Evolutionary conservation across 2,113 vertebrate genomes (phyloP).

Genomic region (Xyliphius kryptos): DNA sequence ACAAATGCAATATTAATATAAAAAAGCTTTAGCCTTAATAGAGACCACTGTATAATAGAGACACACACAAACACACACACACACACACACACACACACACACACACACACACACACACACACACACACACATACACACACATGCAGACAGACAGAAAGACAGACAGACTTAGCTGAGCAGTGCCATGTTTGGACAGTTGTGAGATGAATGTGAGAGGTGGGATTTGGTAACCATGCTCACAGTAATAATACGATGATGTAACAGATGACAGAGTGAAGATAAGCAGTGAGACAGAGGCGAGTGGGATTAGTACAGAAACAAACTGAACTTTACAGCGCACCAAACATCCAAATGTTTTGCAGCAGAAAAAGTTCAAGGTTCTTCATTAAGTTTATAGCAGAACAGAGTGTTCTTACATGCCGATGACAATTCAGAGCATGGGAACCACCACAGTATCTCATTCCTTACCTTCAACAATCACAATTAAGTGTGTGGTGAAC

Average conservation of each 20-base stretch:
- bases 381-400: background rate
- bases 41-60: no score
- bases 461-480: background rate
- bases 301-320: background rate
- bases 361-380: background rate
- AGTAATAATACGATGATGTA: constrained; percentile 11
- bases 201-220: constrained; percentile 2
- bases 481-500: background rate
- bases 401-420: background rate
- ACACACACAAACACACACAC: no score
- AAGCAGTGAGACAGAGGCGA: constrained; percentile 3
- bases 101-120: no score
- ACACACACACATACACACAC: background rate
- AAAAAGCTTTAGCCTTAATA: no score
- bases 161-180: background rate
- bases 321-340: background rate
- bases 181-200: constrained; percentile 14
- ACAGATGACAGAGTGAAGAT: constrained; percentile 10
- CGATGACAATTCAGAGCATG: background rate
- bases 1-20: no score
- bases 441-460: background rate
- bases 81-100: no score
- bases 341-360: background rate
- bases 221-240: constrained; percentile 13
- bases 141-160: background rate